Evolutionary conservation across 1,140 invertebrate species (phyloP).

Genomic region (Hyles euphorbiae): DNA sequence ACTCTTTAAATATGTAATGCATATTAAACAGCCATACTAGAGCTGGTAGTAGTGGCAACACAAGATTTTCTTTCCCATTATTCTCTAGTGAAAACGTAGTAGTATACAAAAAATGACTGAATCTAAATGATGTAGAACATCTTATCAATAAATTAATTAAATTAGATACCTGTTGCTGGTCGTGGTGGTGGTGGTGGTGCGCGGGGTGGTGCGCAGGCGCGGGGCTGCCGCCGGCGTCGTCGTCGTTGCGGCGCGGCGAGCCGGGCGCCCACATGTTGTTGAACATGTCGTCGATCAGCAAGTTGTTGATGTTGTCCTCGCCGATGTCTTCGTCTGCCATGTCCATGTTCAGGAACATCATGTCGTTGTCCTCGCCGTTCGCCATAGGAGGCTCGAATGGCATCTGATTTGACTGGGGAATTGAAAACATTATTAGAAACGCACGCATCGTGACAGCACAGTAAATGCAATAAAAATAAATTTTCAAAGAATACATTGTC

Average conservation of each 20-base stretch:
- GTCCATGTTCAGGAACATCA: constrained; percentile 81
- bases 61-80: no score
- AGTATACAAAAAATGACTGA: no score
- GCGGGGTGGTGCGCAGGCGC: constrained; percentile 35
- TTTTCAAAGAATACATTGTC: no score
- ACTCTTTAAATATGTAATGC: no score
- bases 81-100: no score
- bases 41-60: no score
- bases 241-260: constrained; percentile 68
- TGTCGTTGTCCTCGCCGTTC: constrained; percentile 85
- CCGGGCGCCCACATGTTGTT: constrained; percentile 77
- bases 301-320: constrained; percentile 83
- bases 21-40: no score
- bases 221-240: constrained; percentile 41
- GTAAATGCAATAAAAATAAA: no score
- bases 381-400: constrained; percentile 89
- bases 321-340: constrained; percentile 85
- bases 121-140: no score
- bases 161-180: constrained; percentile 65
- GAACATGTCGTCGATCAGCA: constrained; percentile 64
- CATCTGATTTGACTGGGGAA: constrained; percentile 85
- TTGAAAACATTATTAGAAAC: no score
- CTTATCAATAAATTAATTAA: no score
- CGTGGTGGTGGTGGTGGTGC: constrained; percentile 67
- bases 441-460: no score